These are phyloP conservation scores for Acleris emargana DNA, from an alignment of 2,888 invertebrate species.

Conservation along the genomic window DNA sequence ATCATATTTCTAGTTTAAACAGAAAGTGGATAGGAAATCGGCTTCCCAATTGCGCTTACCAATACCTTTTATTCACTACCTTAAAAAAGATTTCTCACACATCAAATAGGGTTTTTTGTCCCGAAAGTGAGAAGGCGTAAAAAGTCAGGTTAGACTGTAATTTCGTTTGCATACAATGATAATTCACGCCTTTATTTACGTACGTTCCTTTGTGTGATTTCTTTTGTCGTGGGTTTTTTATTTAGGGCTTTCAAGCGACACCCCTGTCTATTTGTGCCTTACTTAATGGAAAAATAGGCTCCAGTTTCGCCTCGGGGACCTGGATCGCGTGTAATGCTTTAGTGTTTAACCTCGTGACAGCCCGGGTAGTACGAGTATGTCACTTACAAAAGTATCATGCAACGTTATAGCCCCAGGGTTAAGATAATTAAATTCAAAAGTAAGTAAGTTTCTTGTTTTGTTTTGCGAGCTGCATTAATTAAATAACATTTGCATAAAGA, in stretches of 20 bases:
- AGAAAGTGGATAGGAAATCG: background rate
- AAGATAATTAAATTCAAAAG: too few relatives aligned
- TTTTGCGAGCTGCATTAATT: too few relatives aligned
- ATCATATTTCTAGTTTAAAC: too few relatives aligned
- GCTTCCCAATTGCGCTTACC: background rate
- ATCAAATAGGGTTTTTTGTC: background rate
- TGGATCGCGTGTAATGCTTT: background rate
- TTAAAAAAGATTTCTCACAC: background rate
- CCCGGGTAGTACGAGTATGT: too few relatives aligned
- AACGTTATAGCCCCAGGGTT: too few relatives aligned
- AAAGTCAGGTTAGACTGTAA: constrained; percentile 5
- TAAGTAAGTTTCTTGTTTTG: too few relatives aligned
- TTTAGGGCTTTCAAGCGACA: constrained; percentile 1
- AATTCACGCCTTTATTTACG: constrained; percentile 9
- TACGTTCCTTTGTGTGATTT: constrained; percentile 3
- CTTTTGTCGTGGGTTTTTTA: constrained; percentile 6
- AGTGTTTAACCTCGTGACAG: background rate
- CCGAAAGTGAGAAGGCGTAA: background rate
- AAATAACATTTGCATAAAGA: too few relatives aligned
- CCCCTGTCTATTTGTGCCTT: constrained; percentile 7
- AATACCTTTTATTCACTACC: background rate
- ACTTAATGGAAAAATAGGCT: constrained; percentile 1
- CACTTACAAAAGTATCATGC: too few relatives aligned
- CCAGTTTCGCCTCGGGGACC: constrained; percentile 5
- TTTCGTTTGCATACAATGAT: constrained; percentile 17